Evolutionary conservation across 2,113 vertebrate genomes (phyloP).

Genomic region (Anolis sagrei): DNA sequence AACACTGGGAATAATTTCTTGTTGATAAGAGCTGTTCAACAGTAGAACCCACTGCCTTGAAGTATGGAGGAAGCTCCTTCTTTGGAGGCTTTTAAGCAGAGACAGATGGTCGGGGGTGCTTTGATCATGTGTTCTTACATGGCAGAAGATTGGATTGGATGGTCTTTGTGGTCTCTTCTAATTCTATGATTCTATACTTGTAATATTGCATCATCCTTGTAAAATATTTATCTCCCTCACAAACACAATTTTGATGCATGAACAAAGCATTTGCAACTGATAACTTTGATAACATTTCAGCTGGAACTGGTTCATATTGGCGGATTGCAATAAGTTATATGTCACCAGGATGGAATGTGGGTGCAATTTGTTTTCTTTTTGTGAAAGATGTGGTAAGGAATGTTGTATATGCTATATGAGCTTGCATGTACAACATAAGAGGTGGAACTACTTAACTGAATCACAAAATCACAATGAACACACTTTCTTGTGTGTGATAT

Average conservation of each 20-base stretch:
- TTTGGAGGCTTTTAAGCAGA: too few species aligned
- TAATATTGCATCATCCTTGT: constrained; percentile 1
- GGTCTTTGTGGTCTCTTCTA: too few species aligned
- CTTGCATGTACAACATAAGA: constrained; percentile 28
- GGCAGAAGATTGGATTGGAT: too few species aligned
- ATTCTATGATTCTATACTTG: not conserved
- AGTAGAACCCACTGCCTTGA: too few species aligned
- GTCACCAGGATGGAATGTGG: constrained; percentile 30
- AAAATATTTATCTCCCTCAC: not conserved
- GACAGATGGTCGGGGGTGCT: too few species aligned
- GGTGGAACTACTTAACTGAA: constrained; percentile 7
- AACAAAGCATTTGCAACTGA: not conserved
- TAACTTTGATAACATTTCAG: not conserved
- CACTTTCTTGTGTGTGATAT: constrained; percentile 2
- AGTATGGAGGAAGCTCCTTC: too few species aligned
- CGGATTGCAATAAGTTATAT: not conserved
- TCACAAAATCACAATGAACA: constrained; percentile 12
- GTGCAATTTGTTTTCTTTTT: not conserved
- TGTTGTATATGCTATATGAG: too few species aligned
- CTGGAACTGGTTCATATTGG: not conserved
- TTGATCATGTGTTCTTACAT: too few species aligned
- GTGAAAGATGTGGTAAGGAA: constrained; percentile 37
- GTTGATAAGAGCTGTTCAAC: too few species aligned
- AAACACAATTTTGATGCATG: not conserved
- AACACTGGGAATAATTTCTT: too few species aligned